Conservation (phyloP, 37 sponge, comb jelly and placozoan genomes). For the Tethya wilhelma region DNA sequence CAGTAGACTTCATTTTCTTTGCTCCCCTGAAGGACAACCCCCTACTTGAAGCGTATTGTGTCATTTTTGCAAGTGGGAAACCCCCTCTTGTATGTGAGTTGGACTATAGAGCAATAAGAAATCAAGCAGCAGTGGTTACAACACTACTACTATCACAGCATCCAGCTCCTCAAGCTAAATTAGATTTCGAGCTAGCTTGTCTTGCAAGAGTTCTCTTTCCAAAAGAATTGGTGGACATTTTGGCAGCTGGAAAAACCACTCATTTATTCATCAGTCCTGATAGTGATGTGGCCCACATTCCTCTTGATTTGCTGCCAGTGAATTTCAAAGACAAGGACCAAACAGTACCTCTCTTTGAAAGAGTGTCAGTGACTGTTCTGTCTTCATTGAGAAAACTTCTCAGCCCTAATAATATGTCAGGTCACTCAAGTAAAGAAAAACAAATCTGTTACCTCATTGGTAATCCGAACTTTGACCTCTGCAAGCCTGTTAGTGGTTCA, state of each 20-base stretch:
- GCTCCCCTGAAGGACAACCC: slow-evolving; percentile 11
- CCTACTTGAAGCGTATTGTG: slow-evolving; percentile 14
- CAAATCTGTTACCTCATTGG: not conserved
- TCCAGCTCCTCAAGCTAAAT: not conserved
- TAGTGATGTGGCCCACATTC: slow-evolving; percentile 4
- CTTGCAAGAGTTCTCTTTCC: slow-evolving; percentile 6
- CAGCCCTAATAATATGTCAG: not conserved
- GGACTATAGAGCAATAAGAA: slow-evolving; percentile 8
- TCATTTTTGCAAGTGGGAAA: not conserved
- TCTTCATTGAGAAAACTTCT: slow-evolving; percentile 7
- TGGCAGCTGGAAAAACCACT: not conserved
- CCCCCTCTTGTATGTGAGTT: not conserved
- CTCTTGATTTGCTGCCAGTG: slow-evolving; percentile 9
- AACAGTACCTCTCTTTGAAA: slow-evolving; percentile 6
- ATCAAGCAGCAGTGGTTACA: slow-evolving; percentile 1
- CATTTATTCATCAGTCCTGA: slow-evolving; percentile 23
- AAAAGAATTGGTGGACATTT: slow-evolving; percentile 8
- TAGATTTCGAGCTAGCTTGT: not conserved
- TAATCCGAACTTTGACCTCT: slow-evolving; percentile 15
- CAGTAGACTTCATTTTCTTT: slow-evolving; percentile 22
- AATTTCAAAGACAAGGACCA: not conserved
- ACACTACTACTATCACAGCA: not conserved
- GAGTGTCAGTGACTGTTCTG: slow-evolving; percentile 1
- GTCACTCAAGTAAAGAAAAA: not conserved
- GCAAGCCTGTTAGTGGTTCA: not conserved